These are phyloP conservation scores for Paraescarpia echinospica DNA, from an alignment of 1,140 invertebrate genomes.

Conservation along the genomic window DNA sequence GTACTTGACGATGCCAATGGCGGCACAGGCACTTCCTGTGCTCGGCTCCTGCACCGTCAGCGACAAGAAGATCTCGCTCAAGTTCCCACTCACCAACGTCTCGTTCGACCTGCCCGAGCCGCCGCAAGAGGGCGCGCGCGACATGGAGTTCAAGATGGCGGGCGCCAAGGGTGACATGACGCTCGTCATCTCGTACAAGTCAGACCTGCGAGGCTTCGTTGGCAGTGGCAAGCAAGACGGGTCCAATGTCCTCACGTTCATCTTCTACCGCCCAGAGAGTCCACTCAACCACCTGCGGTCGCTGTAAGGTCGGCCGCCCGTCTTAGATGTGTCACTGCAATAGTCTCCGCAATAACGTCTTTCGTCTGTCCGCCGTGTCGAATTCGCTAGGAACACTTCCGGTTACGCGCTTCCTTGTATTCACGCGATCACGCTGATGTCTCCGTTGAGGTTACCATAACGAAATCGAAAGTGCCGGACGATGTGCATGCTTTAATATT, in stretches of 20 bases:
- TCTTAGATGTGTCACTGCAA: background rate
- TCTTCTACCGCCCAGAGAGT: constrained; percentile 30
- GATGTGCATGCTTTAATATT: background rate
- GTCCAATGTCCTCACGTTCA: constrained; percentile 29
- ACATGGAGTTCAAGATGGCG: constrained; percentile 34
- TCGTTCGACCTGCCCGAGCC: constrained; percentile 32
- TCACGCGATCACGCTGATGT: background rate
- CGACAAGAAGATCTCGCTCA: constrained; percentile 31
- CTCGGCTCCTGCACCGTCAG: constrained; percentile 26
- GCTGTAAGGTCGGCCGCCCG: constrained; percentile 19
- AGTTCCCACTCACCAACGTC: constrained; percentile 30
- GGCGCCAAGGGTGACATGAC: constrained; percentile 30
- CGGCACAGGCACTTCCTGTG: constrained; percentile 28
- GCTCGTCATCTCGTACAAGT: constrained; percentile 31
- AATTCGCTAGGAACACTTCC: background rate
- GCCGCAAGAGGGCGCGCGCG: constrained; percentile 22
- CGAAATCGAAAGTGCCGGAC: background rate
- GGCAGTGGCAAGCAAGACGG: constrained; percentile 27
- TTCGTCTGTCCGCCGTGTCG: background rate
- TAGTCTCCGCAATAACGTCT: background rate
- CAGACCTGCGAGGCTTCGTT: constrained; percentile 30
- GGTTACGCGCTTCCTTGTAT: background rate
- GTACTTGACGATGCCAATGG: constrained; percentile 32
- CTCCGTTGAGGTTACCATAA: background rate
- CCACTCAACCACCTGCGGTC: constrained; percentile 26